Evolutionary conservation across 2,113 vertebrate genomes (phyloP), one percentile per base, ranked within the genome.

Genomic region (Platysteira castanea): DNA sequence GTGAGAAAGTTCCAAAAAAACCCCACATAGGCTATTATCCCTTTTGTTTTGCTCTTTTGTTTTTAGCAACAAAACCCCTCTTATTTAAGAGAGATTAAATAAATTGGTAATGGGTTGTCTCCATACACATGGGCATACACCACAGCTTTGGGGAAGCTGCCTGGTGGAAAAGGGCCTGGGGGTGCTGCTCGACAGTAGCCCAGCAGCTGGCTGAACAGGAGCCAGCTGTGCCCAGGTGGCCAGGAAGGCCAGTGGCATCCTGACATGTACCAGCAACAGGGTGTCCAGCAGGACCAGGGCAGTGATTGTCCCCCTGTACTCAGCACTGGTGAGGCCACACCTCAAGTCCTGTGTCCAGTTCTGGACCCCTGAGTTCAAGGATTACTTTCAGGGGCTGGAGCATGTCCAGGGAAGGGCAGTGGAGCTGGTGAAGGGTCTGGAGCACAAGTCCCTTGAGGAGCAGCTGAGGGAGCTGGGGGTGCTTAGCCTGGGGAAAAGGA

Each of bases 111-210:
- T 31, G 8, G 39, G 5, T 39, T 26, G 7, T 49, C 23, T 28
- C 6, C 9, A 10, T 37, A 57, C 14, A 12, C 15, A 17, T 28
- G 10, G 33, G 4, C 39, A 21, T n/a, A 7, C 13, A 74, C 6
- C 28, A 44, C 33, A 27, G 31, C 16, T 17, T 13, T 52, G 31
- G 37, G 23, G 47, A 63, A 53, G 24, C 13, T 64, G 14, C 47
- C 31, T 1, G 4, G 19, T 44, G 10, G 37, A 74, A 74, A 37
- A 52, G 33, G 15, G 3, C 18, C 10, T 44, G 10, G 5, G 5
- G 5, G 4, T 52, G 0, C 17, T 44, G 10, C 6, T 27, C 0
- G 0, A 16, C 18, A 50, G 22, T 0, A 41, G 41, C 41, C 11
- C 11, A 41, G 41, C 5, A 41, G 41, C 41, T 41, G 3, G 7